Base-by-base conservation (phyloP, 2,113 vertebrate genomes). In the Pseudonaja textilis region DNA sequence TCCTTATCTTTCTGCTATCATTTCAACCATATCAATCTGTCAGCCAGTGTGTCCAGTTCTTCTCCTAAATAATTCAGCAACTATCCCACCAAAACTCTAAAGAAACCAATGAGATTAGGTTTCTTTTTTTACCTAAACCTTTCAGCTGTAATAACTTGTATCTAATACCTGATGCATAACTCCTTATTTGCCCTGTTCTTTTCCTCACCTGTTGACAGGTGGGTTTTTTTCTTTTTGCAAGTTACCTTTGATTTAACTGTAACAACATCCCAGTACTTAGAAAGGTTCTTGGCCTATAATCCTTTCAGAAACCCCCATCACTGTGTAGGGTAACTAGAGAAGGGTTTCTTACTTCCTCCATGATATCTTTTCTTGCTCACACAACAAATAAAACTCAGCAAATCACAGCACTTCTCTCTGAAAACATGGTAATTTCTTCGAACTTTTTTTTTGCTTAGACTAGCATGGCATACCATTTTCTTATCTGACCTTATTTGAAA, bases 201-300 rank as follows among this genome's bases (percentile, higher is more conserved):
- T 97, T 94, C 96, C 96, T 86, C 94, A 96, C 96, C 96, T 98
- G 98, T 97, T 98, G 98, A 98, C 98, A 98, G 97, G 34, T 69
- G 22, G 22, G 6, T 2, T 96, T 97, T 47, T 47, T 47, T 45
- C 5, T 55, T 95, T 97, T 97, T 97, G 96, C 97, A 96, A 85
- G 96, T 96, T 97, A 97, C 97, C 98, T 98, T 98, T 98, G 98
- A 98, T 98, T 98, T 97, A 57, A 94, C 95, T 45, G 94, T 96
- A 97, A 98, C 92, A 96, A 97, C 97, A 97, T 94, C 97, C 95
- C 91, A 0, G 89, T 96, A 95, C 97, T 97, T 95, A 96, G 96
- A 94, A 91, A 90, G 94, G 95, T 94, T 97, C 97, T 95, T 96
- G 95, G 94, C 94, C 96, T 95, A 94, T 97, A 97, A 97, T 97